Evolutionary conservation across 2,113 vertebrate genomes (phyloP), one percentile per base, ranked within the genome.

Genomic region (Istiophorus platypterus): DNA sequence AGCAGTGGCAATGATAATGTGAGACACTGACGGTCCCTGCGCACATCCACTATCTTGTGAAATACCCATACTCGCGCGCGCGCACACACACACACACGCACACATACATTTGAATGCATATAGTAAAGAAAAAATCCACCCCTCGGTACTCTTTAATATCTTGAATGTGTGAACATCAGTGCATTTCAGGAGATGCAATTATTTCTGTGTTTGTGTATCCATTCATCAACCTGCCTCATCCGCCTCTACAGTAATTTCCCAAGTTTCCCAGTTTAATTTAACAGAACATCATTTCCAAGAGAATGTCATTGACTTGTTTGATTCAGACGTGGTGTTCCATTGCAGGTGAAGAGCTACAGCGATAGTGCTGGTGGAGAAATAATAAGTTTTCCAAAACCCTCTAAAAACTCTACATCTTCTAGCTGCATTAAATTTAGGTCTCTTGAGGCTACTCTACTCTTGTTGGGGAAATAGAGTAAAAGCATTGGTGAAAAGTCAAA

Each of bases 1-100:
- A 68, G 89, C 85, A 84, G 81, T 77, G 85, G 86, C 76, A 89
- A 76, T 77, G 92, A 68, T 0, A 84, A 90, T 81, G 85, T 67
- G 45, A 85, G 69, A 91, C 89, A 86, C 49, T 52, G 85, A 76
- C 82, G 78, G 80, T 68, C 65, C 58, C 62, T 52, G 58, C 72
- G 85, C 70, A 69, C 68, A 77, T 52, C 13, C 76, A 80, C 58
- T 37, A 64, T 4, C 47, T 66, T 5, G 10, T 29, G 20, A 61
- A 65, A 74, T 11, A 54, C 29, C 22, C 24, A 68, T 11, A 45
- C 54, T 24, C 14, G 6, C 45, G 18, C 59, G 27, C 34, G 17
- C 57, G 42, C 12, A 1, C 15, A 13, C 24, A 37, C 49, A 26
- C 20, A 22, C 59, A 34, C 34, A 20, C 57, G 42, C 12, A 1